Conservation (phyloP, 2,797 vertebrate genomes). For the Tragopan temminckii region DNA sequence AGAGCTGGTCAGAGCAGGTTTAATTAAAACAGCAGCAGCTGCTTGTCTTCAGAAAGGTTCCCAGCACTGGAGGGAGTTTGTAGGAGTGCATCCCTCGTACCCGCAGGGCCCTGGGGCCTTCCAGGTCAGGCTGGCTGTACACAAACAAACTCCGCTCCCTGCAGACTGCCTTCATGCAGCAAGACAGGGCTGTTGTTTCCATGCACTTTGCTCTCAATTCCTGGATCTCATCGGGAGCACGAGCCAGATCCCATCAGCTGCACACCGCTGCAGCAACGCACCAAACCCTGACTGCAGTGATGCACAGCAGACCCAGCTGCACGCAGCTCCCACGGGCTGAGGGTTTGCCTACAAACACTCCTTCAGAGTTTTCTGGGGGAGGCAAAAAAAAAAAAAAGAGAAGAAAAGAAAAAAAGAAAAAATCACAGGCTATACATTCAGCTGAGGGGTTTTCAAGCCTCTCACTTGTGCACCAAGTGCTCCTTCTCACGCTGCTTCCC, state of each 20-base stretch:
- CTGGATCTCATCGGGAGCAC: neutral
- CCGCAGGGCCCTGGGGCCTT: neutral
- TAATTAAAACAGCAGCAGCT: constrained; percentile 18
- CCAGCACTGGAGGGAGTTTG: neutral
- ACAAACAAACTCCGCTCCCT: neutral
- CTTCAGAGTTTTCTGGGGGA: neutral
- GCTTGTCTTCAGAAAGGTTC: neutral
- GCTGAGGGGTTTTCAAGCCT: neutral
- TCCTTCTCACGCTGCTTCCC: neutral
- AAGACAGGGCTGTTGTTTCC: fast-evolving
- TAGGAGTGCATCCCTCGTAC: neutral
- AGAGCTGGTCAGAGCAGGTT: constrained; percentile 17
- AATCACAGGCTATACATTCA: neutral
- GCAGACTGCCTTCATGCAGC: fast-evolving
- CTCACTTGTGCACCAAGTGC: neutral
- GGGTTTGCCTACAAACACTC: neutral
- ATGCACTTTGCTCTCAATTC: fast-evolving
- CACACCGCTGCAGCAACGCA: neutral
- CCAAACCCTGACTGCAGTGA: neutral
- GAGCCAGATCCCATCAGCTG: neutral
- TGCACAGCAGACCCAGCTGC: neutral
- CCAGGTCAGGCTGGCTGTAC: neutral
- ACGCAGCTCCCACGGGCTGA: neutral
- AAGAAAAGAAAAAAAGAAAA: neutral
- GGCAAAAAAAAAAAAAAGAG: neutral